phyloP scores from a whole-genome alignment of 1,140 invertebrate genomes.

The Elymnias hypermnestra region DNA sequence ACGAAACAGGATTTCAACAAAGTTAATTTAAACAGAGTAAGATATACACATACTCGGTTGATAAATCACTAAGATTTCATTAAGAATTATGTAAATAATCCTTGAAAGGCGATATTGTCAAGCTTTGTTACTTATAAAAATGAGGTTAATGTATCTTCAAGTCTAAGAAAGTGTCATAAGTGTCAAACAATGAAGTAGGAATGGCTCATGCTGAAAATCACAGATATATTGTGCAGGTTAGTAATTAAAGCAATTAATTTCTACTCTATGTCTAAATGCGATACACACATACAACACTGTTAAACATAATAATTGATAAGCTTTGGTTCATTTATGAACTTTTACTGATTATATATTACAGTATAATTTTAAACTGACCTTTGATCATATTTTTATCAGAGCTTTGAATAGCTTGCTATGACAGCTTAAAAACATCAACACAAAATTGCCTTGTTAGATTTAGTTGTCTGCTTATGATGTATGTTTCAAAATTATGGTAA shows the following conservation, averaged over 20 bases:
- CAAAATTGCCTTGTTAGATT: no score
- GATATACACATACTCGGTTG: no score
- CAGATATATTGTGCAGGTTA: conserved; percentile 77
- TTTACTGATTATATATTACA: conserved; percentile 24
- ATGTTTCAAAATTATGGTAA: no score
- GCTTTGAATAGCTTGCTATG: conserved; percentile 15
- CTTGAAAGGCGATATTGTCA: not conserved
- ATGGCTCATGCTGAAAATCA: conserved; percentile 76
- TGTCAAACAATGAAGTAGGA: conserved; percentile 62
- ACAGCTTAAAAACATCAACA: no score
- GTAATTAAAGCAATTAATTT: conserved; percentile 14
- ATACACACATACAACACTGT: not conserved
- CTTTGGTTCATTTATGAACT: conserved; percentile 8
- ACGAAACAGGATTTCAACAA: conserved; percentile 10
- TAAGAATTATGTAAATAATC: not conserved
- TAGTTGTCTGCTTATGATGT: no score
- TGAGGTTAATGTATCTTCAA: conserved; percentile 23
- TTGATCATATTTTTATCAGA: conserved; percentile 22
- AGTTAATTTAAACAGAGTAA: conserved; percentile 1
- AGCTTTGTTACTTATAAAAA: conserved; percentile 17
- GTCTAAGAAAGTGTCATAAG: conserved; percentile 15
- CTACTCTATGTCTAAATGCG: no score
- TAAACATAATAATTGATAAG: not conserved
- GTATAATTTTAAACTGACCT: conserved; percentile 23
- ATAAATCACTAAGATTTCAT: no score